A percentile compares a stretch with the other conserved stretches of the same genome.
Conservation (phyloP, 1,140 invertebrate genomes). For the Drosophila rufa region DNA sequence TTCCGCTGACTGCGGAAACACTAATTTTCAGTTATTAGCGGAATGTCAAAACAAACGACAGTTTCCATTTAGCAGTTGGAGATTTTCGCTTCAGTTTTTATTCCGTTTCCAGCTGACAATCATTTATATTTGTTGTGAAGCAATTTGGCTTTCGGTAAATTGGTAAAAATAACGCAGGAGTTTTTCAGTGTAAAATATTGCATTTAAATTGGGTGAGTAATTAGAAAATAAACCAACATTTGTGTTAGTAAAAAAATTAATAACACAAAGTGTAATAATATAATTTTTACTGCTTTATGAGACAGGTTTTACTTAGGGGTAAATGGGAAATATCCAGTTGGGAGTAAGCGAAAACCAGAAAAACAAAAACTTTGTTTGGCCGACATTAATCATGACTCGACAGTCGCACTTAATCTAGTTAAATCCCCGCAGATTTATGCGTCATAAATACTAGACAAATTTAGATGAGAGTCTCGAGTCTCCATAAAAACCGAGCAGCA, state of each 20-base stretch:
- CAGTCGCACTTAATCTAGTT: slow-evolving; percentile 38
- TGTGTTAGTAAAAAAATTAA: background rate
- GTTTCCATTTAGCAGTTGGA: slow-evolving; percentile 39
- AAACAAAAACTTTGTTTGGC: background rate
- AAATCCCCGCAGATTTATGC: slow-evolving; percentile 37
- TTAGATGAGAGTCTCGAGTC: slow-evolving; percentile 10
- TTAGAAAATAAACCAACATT: background rate
- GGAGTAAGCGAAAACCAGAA: background rate
- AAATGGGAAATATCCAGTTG: background rate
- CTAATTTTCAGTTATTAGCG: slow-evolving; percentile 77
- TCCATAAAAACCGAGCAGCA: slow-evolving; percentile 26
- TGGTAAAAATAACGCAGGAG: slow-evolving; percentile 4
- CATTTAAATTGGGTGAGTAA: slow-evolving; percentile 12
- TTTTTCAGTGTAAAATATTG: slow-evolving; percentile 15
- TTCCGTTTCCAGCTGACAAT: slow-evolving; percentile 20
- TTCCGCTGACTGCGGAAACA: slow-evolving; percentile 50
- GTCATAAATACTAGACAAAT: slow-evolving; percentile 42
- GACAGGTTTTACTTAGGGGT: background rate
- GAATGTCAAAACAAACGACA: slow-evolving; percentile 78
- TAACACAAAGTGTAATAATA: background rate
- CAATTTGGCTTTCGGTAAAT: slow-evolving; percentile 23
- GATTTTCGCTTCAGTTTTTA: slow-evolving; percentile 20
- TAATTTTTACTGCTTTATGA: background rate
- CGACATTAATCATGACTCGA: slow-evolving; percentile 38
- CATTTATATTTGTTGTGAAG: slow-evolving; percentile 13